Conservation (phyloP, 2,113 vertebrate genomes). For the Balaenoptera acutorostrata region DNA sequence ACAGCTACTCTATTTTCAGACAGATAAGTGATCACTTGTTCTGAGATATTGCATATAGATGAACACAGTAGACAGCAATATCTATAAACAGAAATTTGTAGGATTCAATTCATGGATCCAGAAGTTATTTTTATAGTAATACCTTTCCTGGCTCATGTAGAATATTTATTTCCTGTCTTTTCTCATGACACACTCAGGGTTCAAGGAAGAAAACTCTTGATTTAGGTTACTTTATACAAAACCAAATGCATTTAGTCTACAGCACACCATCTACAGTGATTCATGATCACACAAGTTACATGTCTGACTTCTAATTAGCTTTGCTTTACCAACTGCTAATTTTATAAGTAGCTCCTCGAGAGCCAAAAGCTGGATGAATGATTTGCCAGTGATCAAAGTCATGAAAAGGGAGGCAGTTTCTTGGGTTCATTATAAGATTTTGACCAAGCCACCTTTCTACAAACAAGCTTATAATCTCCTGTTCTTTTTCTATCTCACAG, state of each 20-base stretch:
- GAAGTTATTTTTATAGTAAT: neutral
- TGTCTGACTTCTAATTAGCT: neutral
- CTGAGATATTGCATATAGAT: neutral
- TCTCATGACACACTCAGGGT: neutral
- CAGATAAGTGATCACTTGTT: neutral
- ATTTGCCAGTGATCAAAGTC: neutral
- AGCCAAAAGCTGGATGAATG: neutral
- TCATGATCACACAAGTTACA: neutral
- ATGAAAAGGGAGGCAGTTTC: neutral
- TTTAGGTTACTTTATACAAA: neutral
- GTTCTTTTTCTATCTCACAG: neutral
- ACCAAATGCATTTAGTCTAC: neutral
- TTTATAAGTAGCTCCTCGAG: neutral
- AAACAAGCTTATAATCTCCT: neutral
- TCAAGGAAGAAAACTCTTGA: neutral
- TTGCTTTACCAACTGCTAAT: neutral
- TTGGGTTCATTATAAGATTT: neutral
- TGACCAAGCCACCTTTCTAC: neutral
- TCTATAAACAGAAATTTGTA: neutral
- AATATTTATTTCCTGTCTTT: conserved; percentile 22
- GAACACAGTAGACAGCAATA: neutral
- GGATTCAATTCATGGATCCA: neutral
- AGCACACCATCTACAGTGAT: neutral
- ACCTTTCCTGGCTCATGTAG: neutral
- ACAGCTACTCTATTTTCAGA: neutral